Evolutionary conservation across 2,888 invertebrate species (phyloP).

Genomic region (Luperina nickerlii): DNA sequence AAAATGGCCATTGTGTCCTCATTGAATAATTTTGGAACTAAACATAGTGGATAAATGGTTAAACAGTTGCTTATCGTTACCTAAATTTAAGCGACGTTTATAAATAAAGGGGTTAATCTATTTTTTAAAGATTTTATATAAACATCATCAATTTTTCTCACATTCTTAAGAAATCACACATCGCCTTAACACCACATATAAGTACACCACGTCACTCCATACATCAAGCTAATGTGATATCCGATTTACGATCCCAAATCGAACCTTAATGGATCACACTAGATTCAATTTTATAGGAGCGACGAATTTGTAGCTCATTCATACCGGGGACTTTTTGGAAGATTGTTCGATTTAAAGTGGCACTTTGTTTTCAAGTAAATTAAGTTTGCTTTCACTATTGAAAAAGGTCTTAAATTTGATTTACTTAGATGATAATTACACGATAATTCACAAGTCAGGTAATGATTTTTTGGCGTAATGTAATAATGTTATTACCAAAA

Average conservation of each 20-base stretch:
- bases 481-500: neutral
- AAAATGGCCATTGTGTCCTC: neutral
- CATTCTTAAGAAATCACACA: conserved; percentile 1
- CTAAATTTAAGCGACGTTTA: no score
- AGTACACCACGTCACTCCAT: conserved; percentile 79
- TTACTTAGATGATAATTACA: neutral
- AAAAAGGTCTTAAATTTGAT: neutral
- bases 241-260: conserved; percentile 82
- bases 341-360: conserved; percentile 56
- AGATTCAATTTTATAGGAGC: conserved; percentile 75
- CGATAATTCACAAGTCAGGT: neutral
- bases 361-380: conserved; percentile 41
- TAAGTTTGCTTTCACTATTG: conserved; percentile 20
- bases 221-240: conserved; percentile 85
- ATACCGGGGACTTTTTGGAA: conserved; percentile 48
- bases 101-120: no score
- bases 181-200: conserved; percentile 76
- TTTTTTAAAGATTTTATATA: neutral
- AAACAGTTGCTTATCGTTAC: no score
- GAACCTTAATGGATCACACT: conserved; percentile 78
- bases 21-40: neutral
- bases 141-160: neutral
- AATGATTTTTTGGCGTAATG: neutral
- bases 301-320: conserved; percentile 61
- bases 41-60: neutral